Evolutionary conservation across 2,113 vertebrate species (phyloP).

Genomic region (Centropus unirufus): DNA sequence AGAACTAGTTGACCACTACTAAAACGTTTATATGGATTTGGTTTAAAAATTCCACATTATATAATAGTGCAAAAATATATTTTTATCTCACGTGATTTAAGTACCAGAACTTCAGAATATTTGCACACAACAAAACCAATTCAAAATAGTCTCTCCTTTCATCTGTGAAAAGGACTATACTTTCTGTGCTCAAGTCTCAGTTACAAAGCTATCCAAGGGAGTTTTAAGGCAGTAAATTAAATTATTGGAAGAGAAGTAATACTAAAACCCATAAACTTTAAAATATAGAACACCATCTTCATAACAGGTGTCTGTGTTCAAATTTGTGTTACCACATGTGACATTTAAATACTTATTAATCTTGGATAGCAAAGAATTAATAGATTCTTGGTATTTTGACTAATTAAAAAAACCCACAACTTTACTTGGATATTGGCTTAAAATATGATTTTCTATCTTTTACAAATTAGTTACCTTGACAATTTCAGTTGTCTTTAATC

Average conservation of each 20-base stretch:
- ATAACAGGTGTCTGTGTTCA: neutral
- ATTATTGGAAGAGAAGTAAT: neutral
- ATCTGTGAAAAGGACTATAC: neutral
- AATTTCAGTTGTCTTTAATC: neutral
- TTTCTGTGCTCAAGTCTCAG: neutral
- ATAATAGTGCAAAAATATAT: neutral
- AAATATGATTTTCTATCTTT: neutral
- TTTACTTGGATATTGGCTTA: neutral
- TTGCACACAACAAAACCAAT: neutral
- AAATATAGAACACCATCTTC: neutral
- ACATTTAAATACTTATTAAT: neutral
- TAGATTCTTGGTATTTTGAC: neutral
- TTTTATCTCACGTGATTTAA: neutral
- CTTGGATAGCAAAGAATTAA: neutral
- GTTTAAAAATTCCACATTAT: neutral
- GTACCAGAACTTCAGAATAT: neutral
- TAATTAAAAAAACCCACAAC: neutral
- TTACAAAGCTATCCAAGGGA: neutral
- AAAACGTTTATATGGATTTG: neutral
- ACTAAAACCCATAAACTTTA: neutral
- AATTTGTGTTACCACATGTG: neutral
- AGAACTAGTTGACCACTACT: neutral
- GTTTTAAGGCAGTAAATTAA: neutral
- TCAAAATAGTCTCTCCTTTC: fast-evolving
- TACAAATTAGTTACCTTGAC: neutral